Base-by-base conservation (phyloP, 2,888 invertebrate genomes). In the Entomobrya multifasciata region DNA sequence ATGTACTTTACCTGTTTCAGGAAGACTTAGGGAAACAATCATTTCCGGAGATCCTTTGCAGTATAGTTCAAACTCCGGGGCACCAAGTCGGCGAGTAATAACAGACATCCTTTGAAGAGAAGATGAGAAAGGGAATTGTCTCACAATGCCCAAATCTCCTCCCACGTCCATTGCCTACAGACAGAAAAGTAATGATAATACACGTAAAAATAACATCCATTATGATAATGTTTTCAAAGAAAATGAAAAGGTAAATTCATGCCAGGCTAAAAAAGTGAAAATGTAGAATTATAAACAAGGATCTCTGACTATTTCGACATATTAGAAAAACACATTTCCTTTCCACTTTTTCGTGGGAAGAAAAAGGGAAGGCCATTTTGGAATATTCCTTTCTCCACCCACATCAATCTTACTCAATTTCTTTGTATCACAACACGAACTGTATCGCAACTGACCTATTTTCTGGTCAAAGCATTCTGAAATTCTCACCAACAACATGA, bases 11-110 rank as follows among this genome's bases (percentile, higher is more conserved):
- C 95, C 94, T 10, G 96, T 95, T n/a, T 95, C 94, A 0, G 95
- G 94, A 30, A 92, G 93, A 77, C 97, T 97, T 11, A 98, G 94
- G 3, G 96, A 95, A 22, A 95, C 93, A 41, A 99, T 94, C 96
- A 96, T 97, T 93, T 99, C 98, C 0, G 99, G 98, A 1, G 98
- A 97, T 0, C 98, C 98, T 93, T 99, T 98, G 92, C 96, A 96
- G 92, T 95, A 98, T 0, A 97, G 94, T 88, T 96, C 95, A 91
- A 96, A 95, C 80, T 96, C 94, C 41, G 94, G 94, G 11, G 95
- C 95, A 1, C 95, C 95, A 4, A 97, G 93, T 30, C 95, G 94
- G 1, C 97, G 94, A 0, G 96, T 95, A 72, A 98, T 96, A 0
- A 98, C 98, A 0, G 97, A 96, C 95, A 98, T 97, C 0, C 98